Percentiles rank a stretch among this genome's conserved stretches.
These are phyloP conservation scores for Pipistrellus pygmaeus DNA, from an alignment of 2,797 vertebrate species.

Conservation along the genomic window DNA sequence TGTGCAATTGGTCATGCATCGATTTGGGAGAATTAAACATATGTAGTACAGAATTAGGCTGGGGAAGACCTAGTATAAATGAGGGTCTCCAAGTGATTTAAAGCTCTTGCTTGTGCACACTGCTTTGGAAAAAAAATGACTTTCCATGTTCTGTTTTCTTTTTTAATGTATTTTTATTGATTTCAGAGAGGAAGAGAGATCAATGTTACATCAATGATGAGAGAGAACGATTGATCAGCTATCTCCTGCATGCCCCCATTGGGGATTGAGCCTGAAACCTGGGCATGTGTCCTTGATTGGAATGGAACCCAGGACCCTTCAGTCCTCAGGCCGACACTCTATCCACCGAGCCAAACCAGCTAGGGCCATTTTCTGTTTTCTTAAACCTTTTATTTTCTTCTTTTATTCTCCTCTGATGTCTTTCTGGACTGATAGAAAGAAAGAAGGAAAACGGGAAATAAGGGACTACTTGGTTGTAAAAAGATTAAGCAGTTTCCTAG, in stretches of 20 bases:
- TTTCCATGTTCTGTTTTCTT: neutral
- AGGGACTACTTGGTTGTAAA: neutral
- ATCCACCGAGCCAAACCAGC: no score
- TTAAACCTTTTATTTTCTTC: neutral
- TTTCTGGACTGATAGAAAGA: neutral
- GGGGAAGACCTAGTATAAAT: neutral
- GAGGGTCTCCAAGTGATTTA: neutral
- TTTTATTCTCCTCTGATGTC: neutral
- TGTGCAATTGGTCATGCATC: neutral
- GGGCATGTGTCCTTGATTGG: no score
- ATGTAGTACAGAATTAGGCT: neutral
- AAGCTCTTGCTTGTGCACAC: neutral
- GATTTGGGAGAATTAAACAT: neutral
- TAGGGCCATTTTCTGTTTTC: neutral
- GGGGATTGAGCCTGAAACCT: no score
- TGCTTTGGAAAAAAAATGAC: neutral
- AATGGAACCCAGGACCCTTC: no score
- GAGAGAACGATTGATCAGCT: no score
- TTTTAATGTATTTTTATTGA: no score
- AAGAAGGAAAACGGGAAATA: neutral
- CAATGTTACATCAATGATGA: no score
- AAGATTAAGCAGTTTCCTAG: neutral
- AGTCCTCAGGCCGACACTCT: no score
- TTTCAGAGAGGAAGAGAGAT: no score
- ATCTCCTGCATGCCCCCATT: no score